These are phyloP conservation scores for Arenaria interpres DNA, from an alignment of 2,113 vertebrate genomes.

Conservation along the genomic window DNA sequence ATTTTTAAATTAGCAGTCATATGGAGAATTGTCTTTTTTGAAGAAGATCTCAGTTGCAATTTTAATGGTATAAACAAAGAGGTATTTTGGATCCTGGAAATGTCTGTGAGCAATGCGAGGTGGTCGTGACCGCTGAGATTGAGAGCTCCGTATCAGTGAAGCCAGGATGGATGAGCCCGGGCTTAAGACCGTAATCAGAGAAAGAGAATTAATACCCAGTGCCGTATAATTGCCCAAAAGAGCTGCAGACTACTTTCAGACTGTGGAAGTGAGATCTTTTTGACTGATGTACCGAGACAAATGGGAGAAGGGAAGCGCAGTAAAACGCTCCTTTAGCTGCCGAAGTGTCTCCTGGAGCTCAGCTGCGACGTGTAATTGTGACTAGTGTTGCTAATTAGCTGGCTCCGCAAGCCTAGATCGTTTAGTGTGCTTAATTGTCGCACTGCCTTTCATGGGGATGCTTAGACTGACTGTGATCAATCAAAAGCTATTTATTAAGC, in stretches of 20 bases:
- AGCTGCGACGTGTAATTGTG: fast-evolving
- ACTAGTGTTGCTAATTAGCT: neutral
- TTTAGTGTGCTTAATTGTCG: neutral
- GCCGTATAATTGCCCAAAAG: neutral
- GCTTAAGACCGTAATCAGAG: neutral
- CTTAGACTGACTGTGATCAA: neutral
- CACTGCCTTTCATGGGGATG: neutral
- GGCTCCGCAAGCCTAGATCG: fast-evolving
- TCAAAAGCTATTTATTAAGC: neutral
- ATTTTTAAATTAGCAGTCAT: neutral
- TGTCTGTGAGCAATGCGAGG: fast-evolving
- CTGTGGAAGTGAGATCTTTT: neutral
- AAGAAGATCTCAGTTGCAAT: neutral
- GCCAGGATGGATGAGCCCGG: neutral
- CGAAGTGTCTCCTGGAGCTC: neutral
- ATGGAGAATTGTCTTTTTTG: neutral
- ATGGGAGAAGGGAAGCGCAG: neutral
- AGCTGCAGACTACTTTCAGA: neutral
- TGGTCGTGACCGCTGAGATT: neutral
- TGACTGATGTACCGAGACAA: neutral
- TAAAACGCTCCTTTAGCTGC: neutral
- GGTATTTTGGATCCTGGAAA: neutral
- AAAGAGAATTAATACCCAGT: neutral
- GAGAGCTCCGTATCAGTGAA: fast-evolving
- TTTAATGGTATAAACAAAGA: neutral